Base-by-base conservation (phyloP, 2,113 vertebrate genomes). In the Delphinus delphis region DNA sequence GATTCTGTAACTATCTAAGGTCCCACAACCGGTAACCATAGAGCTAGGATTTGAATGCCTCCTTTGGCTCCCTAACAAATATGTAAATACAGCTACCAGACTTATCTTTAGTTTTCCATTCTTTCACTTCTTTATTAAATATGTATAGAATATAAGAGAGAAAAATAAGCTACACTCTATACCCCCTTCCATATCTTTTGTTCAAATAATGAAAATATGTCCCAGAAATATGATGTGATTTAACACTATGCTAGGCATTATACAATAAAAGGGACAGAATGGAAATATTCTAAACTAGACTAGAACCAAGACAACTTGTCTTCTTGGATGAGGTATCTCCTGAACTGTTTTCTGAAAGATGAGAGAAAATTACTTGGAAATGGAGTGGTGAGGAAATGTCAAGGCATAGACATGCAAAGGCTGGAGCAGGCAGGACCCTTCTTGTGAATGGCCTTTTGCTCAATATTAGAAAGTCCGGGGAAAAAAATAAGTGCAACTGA, bases 401-500 rank as follows among this genome's bases (percentile, higher is more conserved):
- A 26, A 67, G 2, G 13, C 33, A 50, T 14, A 50, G 26, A 36
- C 33, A 47, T 21, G 18, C 31, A 71, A 60, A 95, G 1, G 0
- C 11, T 44, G 55, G 21, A 58, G 3, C 2, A 47, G n/a, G 58
- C 20, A 60, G 50, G 13, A 26, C 11, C 60, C 3, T 83, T 93
- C 87, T 76, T 55, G 21, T 80, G 8, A 95, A 47, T 31, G 15
- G 33, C 2, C 53, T 92, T 96, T 74, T 90, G 44, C 71, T 97
- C 58, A 93, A 15, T 81, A 84, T 77, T n/a, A 90, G 33, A 84
- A 93, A 92, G 21, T 67, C 44, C 71, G 38, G 60, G 38, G 70
- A 65, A 36, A 73, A 80, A 90, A 92, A 88, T 36, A 89, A 90
- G 47, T n/a, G 33, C n/a, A 96, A 71, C 41, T 74, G 85, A 94